Base-by-base conservation (phyloP, 2,888 invertebrate genomes). In the Hypomecis punctinalis region DNA sequence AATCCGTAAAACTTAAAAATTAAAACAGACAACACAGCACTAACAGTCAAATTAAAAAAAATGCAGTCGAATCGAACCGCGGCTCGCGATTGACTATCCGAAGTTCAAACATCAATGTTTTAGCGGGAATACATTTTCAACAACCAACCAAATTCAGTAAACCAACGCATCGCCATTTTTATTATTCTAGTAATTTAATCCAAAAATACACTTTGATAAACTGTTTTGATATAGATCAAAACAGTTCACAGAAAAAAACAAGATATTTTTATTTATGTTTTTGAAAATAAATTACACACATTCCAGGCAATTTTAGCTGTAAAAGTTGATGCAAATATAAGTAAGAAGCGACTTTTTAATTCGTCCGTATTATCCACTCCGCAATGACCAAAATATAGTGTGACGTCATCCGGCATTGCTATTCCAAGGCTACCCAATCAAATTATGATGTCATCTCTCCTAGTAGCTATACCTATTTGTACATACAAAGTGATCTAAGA, bases 381-480 rank as follows among this genome's bases (percentile, higher is more conserved):
- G 13, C 43, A 86, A 84, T 84, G 79, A 85, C 88, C 63, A 84
- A 88, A 89, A 89, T 89, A 89, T 74, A 72, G 67, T 5, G 62
- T 89, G 85, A 88, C 86, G 89, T 86, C 83, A 88, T 70, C 49
- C 74, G 68, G 71, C 57, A 74, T 70, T 67, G 75, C 75, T 78
- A 76, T 76, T 76, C 66, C 86, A 86, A 88, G 88, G 88, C 71
- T 78, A n/a, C 13, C 5, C 33, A 13, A 43, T 42, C 42, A 10
- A 23, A 49, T 23, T 40, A 51, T 62, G 62, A 62, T 62, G 62
- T 62, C 62, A 62, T 56, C 35, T 35, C 35, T 42, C 5, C 37
- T 37, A 35, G n/a, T n/a, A 10, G 35, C 8, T 40, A 23, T 8
- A 7, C 13, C 13, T 5, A 8, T 7, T 13, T 13, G 13, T 13